Percentiles rank a stretch among this genome's conserved stretches.
These are phyloP conservation scores for Penaeus vannamei DNA, from an alignment of 1,140 invertebrate species.

Conservation along the genomic window DNA sequence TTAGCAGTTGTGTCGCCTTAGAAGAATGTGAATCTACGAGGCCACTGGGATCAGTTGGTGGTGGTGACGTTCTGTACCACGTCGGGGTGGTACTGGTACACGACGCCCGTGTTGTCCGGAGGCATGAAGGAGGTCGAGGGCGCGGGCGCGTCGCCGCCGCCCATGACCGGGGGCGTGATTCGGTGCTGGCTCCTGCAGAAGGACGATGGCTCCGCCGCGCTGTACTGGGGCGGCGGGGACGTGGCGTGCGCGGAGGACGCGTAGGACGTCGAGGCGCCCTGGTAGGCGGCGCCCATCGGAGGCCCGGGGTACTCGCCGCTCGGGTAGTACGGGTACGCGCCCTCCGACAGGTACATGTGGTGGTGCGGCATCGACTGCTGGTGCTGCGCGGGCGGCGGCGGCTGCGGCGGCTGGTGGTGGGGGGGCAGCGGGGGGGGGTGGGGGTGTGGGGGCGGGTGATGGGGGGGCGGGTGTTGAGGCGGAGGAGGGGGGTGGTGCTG, in stretches of 20 bases:
- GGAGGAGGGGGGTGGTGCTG: neutral
- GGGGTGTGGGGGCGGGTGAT: no score
- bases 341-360: no score
- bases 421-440: no score
- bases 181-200: neutral
- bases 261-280: no score
- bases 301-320: no score
- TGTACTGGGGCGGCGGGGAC: neutral
- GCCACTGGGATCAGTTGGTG: neutral
- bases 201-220: neutral
- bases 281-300: no score
- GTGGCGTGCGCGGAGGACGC: neutral
- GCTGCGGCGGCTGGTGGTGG: no score
- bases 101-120: neutral
- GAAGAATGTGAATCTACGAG: neutral
- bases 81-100: slow-evolving; percentile 7
- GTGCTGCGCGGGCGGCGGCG: no score
- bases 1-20: neutral
- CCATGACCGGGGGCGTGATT: neutral
- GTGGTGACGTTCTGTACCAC: neutral
- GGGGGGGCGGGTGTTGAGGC: neutral
- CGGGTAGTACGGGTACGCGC: no score
- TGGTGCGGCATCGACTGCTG: no score
- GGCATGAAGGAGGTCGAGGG: neutral
- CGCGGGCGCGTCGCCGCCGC: neutral